Conservation (phyloP, 2,888 invertebrate species). For the Iselma pallidipennis region DNA sequence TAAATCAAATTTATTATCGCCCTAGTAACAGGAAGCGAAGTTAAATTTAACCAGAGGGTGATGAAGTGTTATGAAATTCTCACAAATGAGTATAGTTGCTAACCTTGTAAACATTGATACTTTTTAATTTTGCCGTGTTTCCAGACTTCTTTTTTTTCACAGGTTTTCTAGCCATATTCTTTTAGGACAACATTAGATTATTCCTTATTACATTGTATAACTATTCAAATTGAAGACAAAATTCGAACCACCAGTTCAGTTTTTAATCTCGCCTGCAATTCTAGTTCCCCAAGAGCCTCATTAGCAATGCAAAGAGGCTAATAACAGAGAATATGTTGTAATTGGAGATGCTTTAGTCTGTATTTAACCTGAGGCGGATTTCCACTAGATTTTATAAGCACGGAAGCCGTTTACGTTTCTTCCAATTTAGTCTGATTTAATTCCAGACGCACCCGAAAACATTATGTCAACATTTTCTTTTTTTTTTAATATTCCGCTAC, state of each 20-base stretch:
- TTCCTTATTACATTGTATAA: slow-evolving; percentile 6
- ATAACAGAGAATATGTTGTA: slow-evolving; percentile 42
- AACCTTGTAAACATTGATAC: neutral
- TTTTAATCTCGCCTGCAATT: slow-evolving; percentile 41
- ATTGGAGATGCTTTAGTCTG: slow-evolving; percentile 39
- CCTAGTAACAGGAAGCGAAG: neutral
- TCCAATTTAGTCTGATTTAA: slow-evolving; percentile 22
- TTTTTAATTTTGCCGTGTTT: neutral
- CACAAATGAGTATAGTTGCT: slow-evolving; percentile 8
- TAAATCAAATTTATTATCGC: slow-evolving; percentile 1
- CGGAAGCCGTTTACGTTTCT: slow-evolving; percentile 16
- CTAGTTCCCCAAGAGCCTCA: slow-evolving; percentile 37
- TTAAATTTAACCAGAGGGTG: neutral
- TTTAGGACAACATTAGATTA: slow-evolving; percentile 13
- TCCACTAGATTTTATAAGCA: slow-evolving; percentile 23
- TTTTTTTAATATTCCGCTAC: too few relatives aligned
- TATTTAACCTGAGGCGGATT: slow-evolving; percentile 28
- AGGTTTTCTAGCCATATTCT: neutral
- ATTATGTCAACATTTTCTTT: neutral
- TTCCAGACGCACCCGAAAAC: neutral
- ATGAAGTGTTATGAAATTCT: slow-evolving; percentile 1
- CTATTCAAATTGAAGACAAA: slow-evolving; percentile 32
- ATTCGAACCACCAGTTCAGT: slow-evolving; percentile 32
- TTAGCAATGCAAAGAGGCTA: slow-evolving; percentile 45
- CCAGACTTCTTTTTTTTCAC: neutral